Conservation (phyloP, 2,113 vertebrate species). For the Anas platyrhynchos region DNA sequence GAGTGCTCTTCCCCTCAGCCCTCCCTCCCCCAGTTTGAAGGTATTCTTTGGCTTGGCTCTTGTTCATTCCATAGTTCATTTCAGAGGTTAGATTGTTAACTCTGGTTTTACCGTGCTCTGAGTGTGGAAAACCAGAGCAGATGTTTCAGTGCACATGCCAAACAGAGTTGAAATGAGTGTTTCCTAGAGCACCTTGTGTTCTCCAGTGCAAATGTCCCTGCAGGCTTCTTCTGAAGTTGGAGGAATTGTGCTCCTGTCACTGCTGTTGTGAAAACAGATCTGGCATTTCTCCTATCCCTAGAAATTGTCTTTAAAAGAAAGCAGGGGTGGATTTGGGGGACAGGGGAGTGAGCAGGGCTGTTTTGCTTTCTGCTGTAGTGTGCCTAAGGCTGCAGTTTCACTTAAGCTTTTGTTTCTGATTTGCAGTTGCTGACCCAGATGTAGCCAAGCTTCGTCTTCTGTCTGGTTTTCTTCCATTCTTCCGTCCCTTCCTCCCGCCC, state of each 20-base stretch:
- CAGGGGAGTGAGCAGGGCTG: not conserved
- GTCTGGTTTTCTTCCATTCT: not conserved
- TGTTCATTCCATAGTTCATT: not conserved
- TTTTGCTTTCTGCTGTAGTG: not conserved
- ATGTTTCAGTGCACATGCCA: not conserved
- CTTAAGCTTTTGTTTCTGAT: not conserved
- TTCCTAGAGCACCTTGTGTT: not conserved
- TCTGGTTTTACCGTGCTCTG: not conserved
- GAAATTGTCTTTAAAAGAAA: not conserved
- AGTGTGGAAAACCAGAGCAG: not conserved
- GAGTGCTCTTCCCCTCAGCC: not conserved
- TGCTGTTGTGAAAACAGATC: not conserved
- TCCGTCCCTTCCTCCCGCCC: not conserved
- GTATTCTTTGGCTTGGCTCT: conserved; percentile 4
- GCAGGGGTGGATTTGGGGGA: not conserved
- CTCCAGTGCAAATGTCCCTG: not conserved
- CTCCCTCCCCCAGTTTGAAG: not conserved
- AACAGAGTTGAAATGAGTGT: not conserved
- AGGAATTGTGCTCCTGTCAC: not conserved
- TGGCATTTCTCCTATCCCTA: not conserved
- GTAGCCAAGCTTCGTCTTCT: not conserved
- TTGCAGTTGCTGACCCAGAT: not conserved
- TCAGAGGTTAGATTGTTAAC: conserved; percentile 6
- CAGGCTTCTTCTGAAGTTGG: not conserved
- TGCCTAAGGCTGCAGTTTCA: not conserved